Base-by-base conservation (phyloP, 1,140 invertebrate genomes). In the Drosophila ficusphila region DNA sequence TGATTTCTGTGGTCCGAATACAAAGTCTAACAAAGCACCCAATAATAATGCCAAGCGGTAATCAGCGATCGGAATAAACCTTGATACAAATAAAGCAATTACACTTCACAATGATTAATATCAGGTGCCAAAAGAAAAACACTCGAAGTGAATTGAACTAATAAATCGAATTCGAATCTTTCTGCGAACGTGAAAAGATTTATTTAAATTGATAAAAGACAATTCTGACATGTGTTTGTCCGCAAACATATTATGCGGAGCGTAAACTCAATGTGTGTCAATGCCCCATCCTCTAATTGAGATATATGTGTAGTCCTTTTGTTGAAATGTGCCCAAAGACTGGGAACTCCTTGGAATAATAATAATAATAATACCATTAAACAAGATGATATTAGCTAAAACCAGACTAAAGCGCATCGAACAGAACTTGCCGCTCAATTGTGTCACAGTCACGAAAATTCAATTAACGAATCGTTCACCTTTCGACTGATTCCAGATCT, bases 401-500 rank as follows among this genome's bases (percentile, higher is more conserved):
- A 46, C 54, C 56, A 18, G 60, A 64, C 9, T 7, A 34, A 64
- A 29, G 60, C 60, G 39, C 39, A 27, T 36, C 12, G 23, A 53
- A 53, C 36, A 18, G 23, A 9, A 6, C 12, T 39, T 4, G 23
- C 0, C 27, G 6, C 38, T 36, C 23, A 27, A 61, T 64, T 62
- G 56, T 29, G 21, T n/a, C 16, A 18, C 21, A 12, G 16, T 9
- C 38, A 19, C 38, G 25, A 60, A 60, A 60, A 64, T 52, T 67
- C 9, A 67, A 52, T 67, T 68, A 16, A 64, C 7, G 29, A 53
- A 48, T 23, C 19, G 19, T 33, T 46, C 18, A 23, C 31, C 29
- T 61, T 29, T 47, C 27, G 27, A 64, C 49, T 53, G 27, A 21
- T 67, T 67, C 16, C 69, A 73, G 79, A 76, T 61, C 33, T 72